Percentiles rank a stretch among this genome's conserved stretches.
These are phyloP conservation scores for Drosophila pruinosa DNA, from an alignment of 1,140 invertebrate species.

Conservation along the genomic window DNA sequence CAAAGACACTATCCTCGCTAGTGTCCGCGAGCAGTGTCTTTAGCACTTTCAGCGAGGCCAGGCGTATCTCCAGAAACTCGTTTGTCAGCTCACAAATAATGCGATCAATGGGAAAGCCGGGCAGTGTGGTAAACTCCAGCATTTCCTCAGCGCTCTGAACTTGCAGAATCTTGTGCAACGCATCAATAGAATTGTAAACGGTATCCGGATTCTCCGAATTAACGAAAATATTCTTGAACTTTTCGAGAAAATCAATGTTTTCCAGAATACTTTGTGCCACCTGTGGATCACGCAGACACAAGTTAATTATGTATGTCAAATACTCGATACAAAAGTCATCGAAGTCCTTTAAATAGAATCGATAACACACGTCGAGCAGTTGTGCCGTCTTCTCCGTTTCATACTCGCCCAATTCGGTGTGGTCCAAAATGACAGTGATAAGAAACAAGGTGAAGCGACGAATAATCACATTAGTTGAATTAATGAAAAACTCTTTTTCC, in stretches of 20 bases:
- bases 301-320: conserved; percentile 60
- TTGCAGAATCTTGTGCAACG: conserved; percentile 60
- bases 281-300: conserved; percentile 67
- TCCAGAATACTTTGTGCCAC: conserved; percentile 47
- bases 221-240: conserved; percentile 50
- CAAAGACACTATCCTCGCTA: conserved; percentile 51
- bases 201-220: conserved; percentile 72
- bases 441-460: conserved; percentile 64
- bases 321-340: conserved; percentile 76
- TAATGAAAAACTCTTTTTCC: conserved; percentile 59
- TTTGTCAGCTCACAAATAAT: conserved; percentile 69
- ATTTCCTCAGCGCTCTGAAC: conserved; percentile 54
- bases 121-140: conserved; percentile 46
- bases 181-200: conserved; percentile 61
- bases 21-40: conserved; percentile 61
- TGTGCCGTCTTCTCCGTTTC: conserved; percentile 37
- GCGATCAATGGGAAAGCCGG: conserved; percentile 64
- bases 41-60: conserved; percentile 53
- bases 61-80: conserved; percentile 63
- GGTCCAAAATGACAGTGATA: conserved; percentile 55
- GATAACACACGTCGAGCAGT: conserved; percentile 39
- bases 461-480: conserved; percentile 46
- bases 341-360: conserved; percentile 49
- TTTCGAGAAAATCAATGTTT: conserved; percentile 53
- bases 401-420: conserved; percentile 52